Percentiles rank a stretch among this genome's conserved stretches.
Conservation (phyloP, 2,797 vertebrate genomes). For the Labeo calbasu region DNA sequence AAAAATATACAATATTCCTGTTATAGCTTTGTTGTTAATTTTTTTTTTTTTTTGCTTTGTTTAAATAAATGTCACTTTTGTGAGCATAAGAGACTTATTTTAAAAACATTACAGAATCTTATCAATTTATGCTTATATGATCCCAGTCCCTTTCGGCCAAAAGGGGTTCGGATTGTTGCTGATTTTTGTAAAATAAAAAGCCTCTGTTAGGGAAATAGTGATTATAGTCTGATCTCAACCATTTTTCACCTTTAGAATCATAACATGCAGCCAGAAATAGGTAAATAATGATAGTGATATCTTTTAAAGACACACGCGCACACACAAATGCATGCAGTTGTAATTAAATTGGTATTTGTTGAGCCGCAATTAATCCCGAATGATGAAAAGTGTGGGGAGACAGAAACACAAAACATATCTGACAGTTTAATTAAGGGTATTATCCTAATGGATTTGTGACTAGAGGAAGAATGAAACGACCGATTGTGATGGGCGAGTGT, state of each 20-base stretch:
- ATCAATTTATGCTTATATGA: neutral
- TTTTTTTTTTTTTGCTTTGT: no score
- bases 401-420: constrained; percentile 60
- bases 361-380: constrained; percentile 56
- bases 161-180: neutral
- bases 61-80: no score
- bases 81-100: neutral
- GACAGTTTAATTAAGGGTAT: constrained; percentile 63
- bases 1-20: no score
- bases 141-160: no score
- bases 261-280: constrained; percentile 8
- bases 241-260: constrained; percentile 22
- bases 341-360: constrained; percentile 58
- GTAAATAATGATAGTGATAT: constrained; percentile 36
- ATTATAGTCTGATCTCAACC: neutral
- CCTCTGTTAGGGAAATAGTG: neutral
- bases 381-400: constrained; percentile 46
- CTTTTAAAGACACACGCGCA: constrained; percentile 18
- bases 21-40: no score
- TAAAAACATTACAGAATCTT: neutral
- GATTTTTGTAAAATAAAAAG: neutral
- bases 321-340: constrained; percentile 29
- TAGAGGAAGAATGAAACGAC: constrained; percentile 53
- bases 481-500: constrained; percentile 51
- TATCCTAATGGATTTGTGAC: constrained; percentile 61